Evolutionary conservation across 2,888 invertebrate genomes (phyloP), one percentile per base, ranked within the genome.

Genomic region (Brenthis hecate): DNA sequence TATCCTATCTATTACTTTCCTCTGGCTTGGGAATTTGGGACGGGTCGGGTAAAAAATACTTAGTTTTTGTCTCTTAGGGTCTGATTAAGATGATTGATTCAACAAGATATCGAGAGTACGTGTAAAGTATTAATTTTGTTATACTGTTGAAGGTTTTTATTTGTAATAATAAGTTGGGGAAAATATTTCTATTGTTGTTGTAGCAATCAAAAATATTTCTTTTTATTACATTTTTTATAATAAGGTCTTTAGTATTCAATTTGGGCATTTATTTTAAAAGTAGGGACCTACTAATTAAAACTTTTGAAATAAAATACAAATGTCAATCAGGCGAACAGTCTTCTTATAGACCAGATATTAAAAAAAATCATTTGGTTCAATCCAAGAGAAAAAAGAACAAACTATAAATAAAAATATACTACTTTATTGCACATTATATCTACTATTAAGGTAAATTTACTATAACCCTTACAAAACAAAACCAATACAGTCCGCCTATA

Each of bases 401-500:
- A 13, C 56, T 63, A 69, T 62, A 53, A 57, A 66, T 48, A 57
- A 13, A 68, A 64, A 8, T 23, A 48, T 63, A 47, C 53, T 16
- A 6, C 19, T 54, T 43, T 50, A 69, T 47, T 47, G 51, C 61
- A 48, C 50, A 60, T 60, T 43, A 54, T 58, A 54, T 16, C 55
- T 28, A 11, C 47, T 47, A 50, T 69, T 53, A 55, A 66, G 64
- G 64, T 61, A 62, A 72, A 74, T 74, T 70, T 70, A 70, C 66
- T 68, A 71, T 71, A 65, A 68, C 72, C 73, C 70, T 65, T 63
- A 70, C 71, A 75, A 80, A 83, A 86, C 87, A 87, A 88, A 90
- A 91, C 91, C 91, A 90, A 91, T 91, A 90, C 85, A 79, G 80
- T 79, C 84, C 85, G 80, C 83, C 85, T 86, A 90, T 91, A 91